phyloP scores from a whole-genome alignment of 2,888 invertebrate species.

The Eupithecia inturbata region DNA sequence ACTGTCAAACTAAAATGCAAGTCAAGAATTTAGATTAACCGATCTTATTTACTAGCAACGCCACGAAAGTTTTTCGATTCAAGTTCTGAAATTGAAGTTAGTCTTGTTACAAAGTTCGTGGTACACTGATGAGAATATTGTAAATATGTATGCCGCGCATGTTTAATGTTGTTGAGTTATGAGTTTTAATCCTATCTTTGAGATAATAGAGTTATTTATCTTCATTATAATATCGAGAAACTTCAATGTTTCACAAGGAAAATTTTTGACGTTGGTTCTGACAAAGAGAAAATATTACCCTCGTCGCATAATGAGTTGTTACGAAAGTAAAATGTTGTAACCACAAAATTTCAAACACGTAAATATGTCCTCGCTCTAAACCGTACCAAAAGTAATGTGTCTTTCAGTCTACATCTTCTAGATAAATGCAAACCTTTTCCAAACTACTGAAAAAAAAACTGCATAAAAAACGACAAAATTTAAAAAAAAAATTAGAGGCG shows the following conservation, averaged over 20 bases:
- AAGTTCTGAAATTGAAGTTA: constrained; percentile 32
- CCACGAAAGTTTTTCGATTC: constrained; percentile 31
- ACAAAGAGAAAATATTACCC: not conserved
- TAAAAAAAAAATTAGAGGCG: no score
- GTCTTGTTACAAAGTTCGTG: constrained; percentile 20
- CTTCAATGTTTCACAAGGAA: not conserved
- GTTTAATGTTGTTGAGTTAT: not conserved
- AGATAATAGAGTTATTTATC: not conserved
- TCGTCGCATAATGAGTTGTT: not conserved
- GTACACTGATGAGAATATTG: constrained; percentile 22
- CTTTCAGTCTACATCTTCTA: not conserved
- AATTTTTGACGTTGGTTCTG: not conserved
- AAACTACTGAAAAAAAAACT: not conserved
- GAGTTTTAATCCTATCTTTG: not conserved
- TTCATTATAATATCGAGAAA: not conserved
- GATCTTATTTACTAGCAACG: constrained; percentile 30
- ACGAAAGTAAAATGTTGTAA: not conserved
- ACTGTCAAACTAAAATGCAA: not conserved
- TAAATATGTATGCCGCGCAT: constrained; percentile 11
- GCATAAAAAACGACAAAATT: not conserved
- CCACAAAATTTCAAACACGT: not conserved
- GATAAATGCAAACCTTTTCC: not conserved
- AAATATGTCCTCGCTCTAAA: not conserved
- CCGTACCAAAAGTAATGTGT: not conserved
- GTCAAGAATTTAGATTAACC: constrained; percentile 25